These are phyloP conservation scores for Apotomis turbidana DNA, from an alignment of 2,888 invertebrate genomes.

Conservation along the genomic window DNA sequence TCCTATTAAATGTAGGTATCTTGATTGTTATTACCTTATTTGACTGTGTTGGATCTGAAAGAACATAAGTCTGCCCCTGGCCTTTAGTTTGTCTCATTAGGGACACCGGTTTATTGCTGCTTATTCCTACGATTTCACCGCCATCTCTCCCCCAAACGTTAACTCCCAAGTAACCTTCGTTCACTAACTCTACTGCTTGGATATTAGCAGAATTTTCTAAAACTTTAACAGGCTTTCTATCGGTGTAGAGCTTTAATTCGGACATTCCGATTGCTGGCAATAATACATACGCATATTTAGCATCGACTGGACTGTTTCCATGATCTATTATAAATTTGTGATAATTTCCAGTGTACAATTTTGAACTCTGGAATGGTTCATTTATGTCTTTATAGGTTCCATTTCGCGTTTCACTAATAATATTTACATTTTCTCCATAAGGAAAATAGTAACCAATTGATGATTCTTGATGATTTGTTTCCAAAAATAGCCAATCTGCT, in stretches of 20 bases:
- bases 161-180: constrained; percentile 8
- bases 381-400: constrained; percentile 14
- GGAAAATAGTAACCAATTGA: constrained; percentile 23
- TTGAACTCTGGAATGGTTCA: constrained; percentile 6
- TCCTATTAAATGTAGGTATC: constrained; percentile 8
- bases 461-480: constrained; percentile 4
- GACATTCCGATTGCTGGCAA: constrained; percentile 8
- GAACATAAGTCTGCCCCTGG: constrained; percentile 10
- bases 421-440: neutral
- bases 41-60: constrained; percentile 22
- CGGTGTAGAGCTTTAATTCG: neutral
- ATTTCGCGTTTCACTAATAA: constrained; percentile 13
- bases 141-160: constrained; percentile 13
- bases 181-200: constrained; percentile 15
- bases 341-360: neutral
- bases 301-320: constrained; percentile 9
- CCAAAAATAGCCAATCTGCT: constrained; percentile 6
- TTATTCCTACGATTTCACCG: constrained; percentile 11
- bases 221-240: neutral
- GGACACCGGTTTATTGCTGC: constrained; percentile 12
- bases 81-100: constrained; percentile 14
- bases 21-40: constrained; percentile 1
- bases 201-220: constrained; percentile 6
- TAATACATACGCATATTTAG: constrained; percentile 13
- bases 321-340: constrained; percentile 4